Conservation (phyloP, 2,797 vertebrate species). For the Hypotaenidia okinawae region DNA sequence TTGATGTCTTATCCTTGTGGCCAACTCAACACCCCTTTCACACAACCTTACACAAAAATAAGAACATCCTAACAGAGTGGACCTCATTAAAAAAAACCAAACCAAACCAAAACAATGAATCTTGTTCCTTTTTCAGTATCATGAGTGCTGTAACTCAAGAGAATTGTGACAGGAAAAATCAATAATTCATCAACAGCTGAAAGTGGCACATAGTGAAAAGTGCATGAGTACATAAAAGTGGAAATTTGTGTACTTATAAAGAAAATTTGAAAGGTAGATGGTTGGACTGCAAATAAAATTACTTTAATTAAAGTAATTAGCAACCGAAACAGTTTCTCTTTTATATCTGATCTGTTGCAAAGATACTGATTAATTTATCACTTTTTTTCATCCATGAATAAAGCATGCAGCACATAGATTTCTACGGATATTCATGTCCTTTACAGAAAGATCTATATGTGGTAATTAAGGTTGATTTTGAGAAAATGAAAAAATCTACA, state of each 20-base stretch:
- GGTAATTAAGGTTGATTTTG: not conserved
- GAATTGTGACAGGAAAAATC: slow-evolving; percentile 45
- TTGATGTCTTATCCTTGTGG: not conserved
- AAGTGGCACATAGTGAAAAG: slow-evolving; percentile 38
- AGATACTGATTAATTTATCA: not conserved
- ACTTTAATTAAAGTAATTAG: not conserved
- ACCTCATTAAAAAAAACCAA: not conserved
- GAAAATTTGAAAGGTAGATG: not conserved
- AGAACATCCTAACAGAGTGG: slow-evolving; percentile 19
- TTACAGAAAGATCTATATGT: not conserved
- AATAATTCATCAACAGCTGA: slow-evolving; percentile 59
- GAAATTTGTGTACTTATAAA: slow-evolving; percentile 20
- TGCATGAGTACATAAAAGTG: slow-evolving; percentile 18
- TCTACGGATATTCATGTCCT: not conserved
- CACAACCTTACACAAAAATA: slow-evolving; percentile 4
- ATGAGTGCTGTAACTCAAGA: slow-evolving; percentile 30
- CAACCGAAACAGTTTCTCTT: not conserved
- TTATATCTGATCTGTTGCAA: not conserved
- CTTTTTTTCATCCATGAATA: not conserved
- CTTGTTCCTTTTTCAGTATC: slow-evolving; percentile 34
- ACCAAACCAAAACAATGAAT: not conserved
- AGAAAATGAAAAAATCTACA: not conserved
- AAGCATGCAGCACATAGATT: not conserved
- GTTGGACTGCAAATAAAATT: not conserved
- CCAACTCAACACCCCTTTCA: not conserved